Percentiles rank a stretch among this genome's conserved stretches.
Evolutionary conservation across 2,113 vertebrate species (phyloP).

Genomic region (Brachypteracias leptosomus): DNA sequence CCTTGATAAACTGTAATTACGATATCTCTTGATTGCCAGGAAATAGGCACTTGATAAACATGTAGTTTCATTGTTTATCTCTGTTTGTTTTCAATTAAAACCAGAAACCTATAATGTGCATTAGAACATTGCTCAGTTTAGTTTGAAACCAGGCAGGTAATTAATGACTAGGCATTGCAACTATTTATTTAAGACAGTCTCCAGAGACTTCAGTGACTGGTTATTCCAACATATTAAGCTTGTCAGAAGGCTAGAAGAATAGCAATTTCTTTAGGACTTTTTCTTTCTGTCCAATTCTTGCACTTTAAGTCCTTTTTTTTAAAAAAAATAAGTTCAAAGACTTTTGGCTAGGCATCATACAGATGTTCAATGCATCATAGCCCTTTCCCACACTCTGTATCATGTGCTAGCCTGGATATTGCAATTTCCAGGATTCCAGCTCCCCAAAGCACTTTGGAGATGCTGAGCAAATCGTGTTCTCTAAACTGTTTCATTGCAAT

Average conservation of each 20-base stretch:
- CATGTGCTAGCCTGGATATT: background rate
- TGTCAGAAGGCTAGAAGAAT: background rate
- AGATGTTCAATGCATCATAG: background rate
- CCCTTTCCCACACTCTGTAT: background rate
- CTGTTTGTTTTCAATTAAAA: slow-evolving; percentile 15
- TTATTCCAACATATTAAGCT: background rate
- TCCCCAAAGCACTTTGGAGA: background rate
- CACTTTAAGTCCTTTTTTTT: background rate
- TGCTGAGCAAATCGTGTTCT: background rate
- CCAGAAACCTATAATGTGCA: background rate
- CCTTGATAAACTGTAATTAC: background rate
- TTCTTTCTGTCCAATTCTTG: background rate
- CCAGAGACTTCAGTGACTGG: background rate
- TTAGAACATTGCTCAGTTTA: background rate
- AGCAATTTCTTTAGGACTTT: background rate
- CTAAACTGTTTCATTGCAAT: background rate
- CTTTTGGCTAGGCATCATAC: background rate
- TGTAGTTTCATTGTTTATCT: background rate
- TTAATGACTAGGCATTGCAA: background rate
- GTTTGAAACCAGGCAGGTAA: background rate
- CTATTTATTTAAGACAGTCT: background rate
- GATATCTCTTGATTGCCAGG: background rate
- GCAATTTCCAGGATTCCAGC: background rate
- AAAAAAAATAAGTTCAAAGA: background rate
- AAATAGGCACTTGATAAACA: slow-evolving; percentile 9